phyloP scores from a whole-genome alignment of 2,113 vertebrate species.

The Indicator maculatus region DNA sequence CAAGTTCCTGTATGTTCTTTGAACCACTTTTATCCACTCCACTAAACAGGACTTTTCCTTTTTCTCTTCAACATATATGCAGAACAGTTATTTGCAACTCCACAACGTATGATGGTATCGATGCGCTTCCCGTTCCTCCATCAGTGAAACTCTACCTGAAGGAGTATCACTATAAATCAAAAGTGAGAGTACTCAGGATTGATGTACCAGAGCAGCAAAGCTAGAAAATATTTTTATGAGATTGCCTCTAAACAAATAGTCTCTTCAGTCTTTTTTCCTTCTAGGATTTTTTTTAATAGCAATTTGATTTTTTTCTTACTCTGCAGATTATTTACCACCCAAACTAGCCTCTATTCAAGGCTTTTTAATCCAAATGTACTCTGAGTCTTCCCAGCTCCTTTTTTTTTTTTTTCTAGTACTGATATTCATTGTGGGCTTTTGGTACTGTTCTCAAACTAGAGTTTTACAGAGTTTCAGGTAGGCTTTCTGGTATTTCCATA shows the following conservation, averaged over 20 bases:
- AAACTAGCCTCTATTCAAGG: neutral
- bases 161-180: conserved; percentile 93
- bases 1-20: conserved; percentile 95
- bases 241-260: neutral
- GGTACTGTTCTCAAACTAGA: conserved; percentile 39
- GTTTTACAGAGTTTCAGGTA: conserved; percentile 52
- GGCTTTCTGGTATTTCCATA: conserved; percentile 49
- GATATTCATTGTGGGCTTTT: conserved; percentile 43
- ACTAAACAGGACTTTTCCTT: conserved; percentile 90
- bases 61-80: conserved; percentile 93
- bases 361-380: conserved; percentile 46
- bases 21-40: conserved; percentile 93
- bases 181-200: conserved; percentile 82
- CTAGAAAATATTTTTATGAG: conserved; percentile 59
- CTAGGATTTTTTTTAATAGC: neutral
- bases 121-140: conserved; percentile 85
- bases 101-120: conserved; percentile 90
- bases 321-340: conserved; percentile 12
- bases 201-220: conserved; percentile 76
- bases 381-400: conserved; percentile 49
- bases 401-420: conserved; percentile 20
- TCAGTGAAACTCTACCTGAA: conserved; percentile 92
- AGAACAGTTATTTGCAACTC: conserved; percentile 91
- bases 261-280: neutral
- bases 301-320: neutral